Evolutionary conservation across 2,888 invertebrate genomes (phyloP).

Genomic region (Pseudococcus jackbeardsleyi): DNA sequence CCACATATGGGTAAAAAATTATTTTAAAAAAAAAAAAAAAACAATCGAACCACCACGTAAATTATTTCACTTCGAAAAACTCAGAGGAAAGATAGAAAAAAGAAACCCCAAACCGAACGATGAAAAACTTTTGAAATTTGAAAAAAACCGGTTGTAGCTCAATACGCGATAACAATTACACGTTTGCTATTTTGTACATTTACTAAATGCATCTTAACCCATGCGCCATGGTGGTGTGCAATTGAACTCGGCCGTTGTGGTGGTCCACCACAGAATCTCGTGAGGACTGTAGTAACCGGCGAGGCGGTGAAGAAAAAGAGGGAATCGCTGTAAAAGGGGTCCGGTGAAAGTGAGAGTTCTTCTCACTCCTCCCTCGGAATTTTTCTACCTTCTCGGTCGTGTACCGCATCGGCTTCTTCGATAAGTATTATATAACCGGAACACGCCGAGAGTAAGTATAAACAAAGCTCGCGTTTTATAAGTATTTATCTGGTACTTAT

Average conservation of each 20-base stretch:
- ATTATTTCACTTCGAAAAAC: background rate
- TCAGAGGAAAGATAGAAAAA: background rate
- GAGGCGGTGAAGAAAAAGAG: slow-evolving; percentile 54
- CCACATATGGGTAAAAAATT: background rate
- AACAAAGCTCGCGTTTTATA: slow-evolving; percentile 46
- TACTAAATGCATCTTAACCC: slow-evolving; percentile 61
- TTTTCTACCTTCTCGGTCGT: slow-evolving; percentile 49
- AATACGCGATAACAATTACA: slow-evolving; percentile 37
- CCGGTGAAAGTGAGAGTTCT: slow-evolving; percentile 63
- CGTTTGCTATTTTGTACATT: slow-evolving; percentile 56
- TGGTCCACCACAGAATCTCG: slow-evolving; percentile 60
- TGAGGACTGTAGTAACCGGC: slow-evolving; percentile 55
- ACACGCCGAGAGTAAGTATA: slow-evolving; percentile 15
- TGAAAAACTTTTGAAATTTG: background rate
- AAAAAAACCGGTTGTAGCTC: slow-evolving; percentile 42
- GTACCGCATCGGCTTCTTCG: slow-evolving; percentile 49
- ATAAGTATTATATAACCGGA: slow-evolving; percentile 59
- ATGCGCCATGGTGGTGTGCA: slow-evolving; percentile 60
- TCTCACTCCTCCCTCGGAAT: slow-evolving; percentile 55
- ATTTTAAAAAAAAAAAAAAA: background rate
- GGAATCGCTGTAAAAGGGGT: slow-evolving; percentile 41
- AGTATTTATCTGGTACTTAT: slow-evolving; percentile 6
- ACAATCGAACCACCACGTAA: background rate
- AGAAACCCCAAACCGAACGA: background rate
- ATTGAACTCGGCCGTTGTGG: slow-evolving; percentile 46